phyloP scores from a whole-genome alignment of 2,797 vertebrate species.

The Pseudochirops corinnae region DNA sequence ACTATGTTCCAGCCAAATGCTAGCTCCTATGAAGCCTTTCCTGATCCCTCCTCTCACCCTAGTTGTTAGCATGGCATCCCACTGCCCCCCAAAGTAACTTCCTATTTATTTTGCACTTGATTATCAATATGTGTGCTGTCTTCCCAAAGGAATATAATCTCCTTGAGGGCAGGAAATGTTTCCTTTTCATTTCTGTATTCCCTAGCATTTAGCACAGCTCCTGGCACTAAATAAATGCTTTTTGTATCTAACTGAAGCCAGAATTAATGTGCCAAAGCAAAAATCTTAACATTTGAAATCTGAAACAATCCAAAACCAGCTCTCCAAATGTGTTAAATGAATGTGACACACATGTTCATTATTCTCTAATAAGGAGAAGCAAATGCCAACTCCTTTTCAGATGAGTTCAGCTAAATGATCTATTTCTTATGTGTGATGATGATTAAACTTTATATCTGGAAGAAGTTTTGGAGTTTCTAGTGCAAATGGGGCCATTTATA shows the following conservation, averaged over 20 bases:
- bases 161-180: neutral
- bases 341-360: slow-evolving; percentile 45
- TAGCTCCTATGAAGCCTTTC: neutral
- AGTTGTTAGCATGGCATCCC: neutral
- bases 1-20: neutral
- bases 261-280: slow-evolving; percentile 1
- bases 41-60: neutral
- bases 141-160: neutral
- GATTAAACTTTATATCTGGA: slow-evolving; percentile 24
- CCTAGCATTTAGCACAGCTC: neutral
- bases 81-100: neutral
- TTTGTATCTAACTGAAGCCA: neutral
- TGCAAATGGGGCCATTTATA: neutral
- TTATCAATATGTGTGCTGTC: neutral
- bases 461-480: neutral
- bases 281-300: neutral
- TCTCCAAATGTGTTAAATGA: neutral
- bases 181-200: neutral
- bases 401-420: slow-evolving; percentile 23
- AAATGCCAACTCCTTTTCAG: neutral
- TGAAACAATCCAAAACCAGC: slow-evolving; percentile 16
- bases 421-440: slow-evolving; percentile 57
- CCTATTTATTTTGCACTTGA: neutral
- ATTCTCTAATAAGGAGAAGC: slow-evolving; percentile 47
- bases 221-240: neutral